These are phyloP conservation scores for Polydrusus tereticollis DNA, from an alignment of 2,888 invertebrate genomes.

Conservation along the genomic window DNA sequence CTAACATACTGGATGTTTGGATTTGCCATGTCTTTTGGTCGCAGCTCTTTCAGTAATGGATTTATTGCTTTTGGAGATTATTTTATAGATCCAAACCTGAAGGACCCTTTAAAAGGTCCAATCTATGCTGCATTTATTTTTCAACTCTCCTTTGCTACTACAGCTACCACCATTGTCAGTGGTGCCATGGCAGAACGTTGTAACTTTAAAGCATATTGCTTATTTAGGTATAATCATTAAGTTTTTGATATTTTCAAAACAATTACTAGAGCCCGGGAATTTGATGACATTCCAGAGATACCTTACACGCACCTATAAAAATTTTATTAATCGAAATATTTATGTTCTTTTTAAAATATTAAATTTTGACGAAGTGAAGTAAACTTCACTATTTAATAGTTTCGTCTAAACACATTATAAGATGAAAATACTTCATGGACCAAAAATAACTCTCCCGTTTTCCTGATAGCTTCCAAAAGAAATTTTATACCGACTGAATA, in stretches of 20 bases:
- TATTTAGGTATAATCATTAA: slow-evolving; percentile 66
- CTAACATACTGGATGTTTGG: slow-evolving; percentile 96
- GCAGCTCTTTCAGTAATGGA: slow-evolving; percentile 78
- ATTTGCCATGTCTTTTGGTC: slow-evolving; percentile 91
- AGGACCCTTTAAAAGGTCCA: slow-evolving; percentile 85
- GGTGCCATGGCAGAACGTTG: slow-evolving; percentile 96
- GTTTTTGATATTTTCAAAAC: background rate
- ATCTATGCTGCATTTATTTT: slow-evolving; percentile 91
- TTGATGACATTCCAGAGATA: too few species aligned
- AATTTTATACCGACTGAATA: too few species aligned
- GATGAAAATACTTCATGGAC: too few species aligned
- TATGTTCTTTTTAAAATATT: too few species aligned
- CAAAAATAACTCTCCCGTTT: too few species aligned
- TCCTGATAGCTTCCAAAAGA: too few species aligned
- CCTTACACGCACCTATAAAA: too few species aligned
- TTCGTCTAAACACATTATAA: too few species aligned
- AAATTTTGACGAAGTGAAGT: too few species aligned
- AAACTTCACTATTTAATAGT: too few species aligned
- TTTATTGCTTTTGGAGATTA: slow-evolving; percentile 90
- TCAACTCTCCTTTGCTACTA: slow-evolving; percentile 91
- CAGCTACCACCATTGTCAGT: slow-evolving; percentile 91
- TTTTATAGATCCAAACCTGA: slow-evolving; percentile 80
- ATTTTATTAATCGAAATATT: too few species aligned
- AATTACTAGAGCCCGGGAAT: too few species aligned
- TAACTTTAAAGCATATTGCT: slow-evolving; percentile 90